Evolutionary conservation across 2,888 invertebrate genomes (phyloP), one percentile per base, ranked within the genome.

Genomic region (Epistrophella euchroma): DNA sequence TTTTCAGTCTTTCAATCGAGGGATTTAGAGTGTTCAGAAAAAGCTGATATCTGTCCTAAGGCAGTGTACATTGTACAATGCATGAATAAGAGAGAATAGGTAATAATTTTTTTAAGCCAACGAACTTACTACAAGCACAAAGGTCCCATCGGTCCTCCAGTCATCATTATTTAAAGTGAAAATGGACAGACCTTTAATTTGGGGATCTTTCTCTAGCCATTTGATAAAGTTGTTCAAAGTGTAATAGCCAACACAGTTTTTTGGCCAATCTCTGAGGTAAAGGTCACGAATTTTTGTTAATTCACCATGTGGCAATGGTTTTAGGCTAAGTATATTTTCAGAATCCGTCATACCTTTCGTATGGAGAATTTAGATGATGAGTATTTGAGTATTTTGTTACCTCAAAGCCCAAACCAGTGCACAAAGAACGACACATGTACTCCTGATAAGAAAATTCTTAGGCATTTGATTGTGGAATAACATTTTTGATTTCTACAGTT

Each of bases 41-140:
- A 7, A 92, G 74, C 55, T 92, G 91, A 89, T 92, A 92, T 17
- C 92, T 91, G 88, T 92, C 92, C 92, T 91, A 47, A 58, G 40
- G 45, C 32, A 15, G 28, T 58, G 32, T 35, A 32, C 37, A 50
- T 25, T 32, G 9, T 32, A 32, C 7, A 40, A 40, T 15, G 37
- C 13, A 52, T 68, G 50, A 22, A 68, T n/a, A 25, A 32, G 35
- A 68, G 47, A 37, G 37, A n/a, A 68, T n/a, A n/a, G n/a, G n/a
- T 73, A 50, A 56, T 73, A 73, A 62, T n/a, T 47, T 32, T 56
- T 22, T 9, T 43, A 32, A 75, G 56, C 35, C 68, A 82, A 58
- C 32, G 19, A 43, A 82, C 88, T 80, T 79, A 91, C 91, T 88
- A 90, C 89, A 37, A 92, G 76, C 15, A 92, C 25, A 78, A 91